Evolutionary conservation across 2,888 invertebrate species (phyloP), one percentile per base, ranked within the genome.

Genomic region (Schizotus pectinicornis): DNA sequence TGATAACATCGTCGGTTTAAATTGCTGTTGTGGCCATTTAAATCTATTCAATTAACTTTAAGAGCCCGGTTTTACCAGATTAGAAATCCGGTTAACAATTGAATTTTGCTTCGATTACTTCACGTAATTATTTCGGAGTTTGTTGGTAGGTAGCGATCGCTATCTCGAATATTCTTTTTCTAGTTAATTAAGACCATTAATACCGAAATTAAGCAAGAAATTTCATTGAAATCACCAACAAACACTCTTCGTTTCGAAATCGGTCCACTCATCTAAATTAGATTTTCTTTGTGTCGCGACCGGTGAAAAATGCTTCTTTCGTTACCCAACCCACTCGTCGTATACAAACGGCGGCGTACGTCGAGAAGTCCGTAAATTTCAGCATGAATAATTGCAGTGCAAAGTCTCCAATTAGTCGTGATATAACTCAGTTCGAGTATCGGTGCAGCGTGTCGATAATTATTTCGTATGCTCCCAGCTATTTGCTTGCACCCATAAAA

Each of bases 321-420:
- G 2, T 22, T 5, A 22, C 2, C 22, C 22, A 2, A 22, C 22
- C 5, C 22, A 22, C n/a, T n/a, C n/a, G n/a, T n/a, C n/a, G n/a
- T n/a, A 42, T 31, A 42, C 32, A 32, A 11, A 45, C n/a, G 33
- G 32, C 22, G 22, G 22, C 22, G 22, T 22, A 22, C 30, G 13
- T 13, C 38, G 37, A 35, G 47, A 52, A 37, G 39, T 48, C 45
- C 48, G 46, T 42, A 55, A 55, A 47, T 55, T 47, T 36, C 14
- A 7, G 12, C 31, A 59, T 59, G 55, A 59, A 59, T 39, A 51
- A 59, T 55, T 31, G 51, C 46, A 45, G 50, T 47, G 55, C 55
- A 59, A 59, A 59, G 36, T 38, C 51, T 38, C 59, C 55, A 59
- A 59, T 59, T 51, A 55, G 59, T 55, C 59, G 51, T 46, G 53